These are phyloP conservation scores for Chelon labrosus DNA, from an alignment of 2,797 vertebrate species.

Conservation along the genomic window DNA sequence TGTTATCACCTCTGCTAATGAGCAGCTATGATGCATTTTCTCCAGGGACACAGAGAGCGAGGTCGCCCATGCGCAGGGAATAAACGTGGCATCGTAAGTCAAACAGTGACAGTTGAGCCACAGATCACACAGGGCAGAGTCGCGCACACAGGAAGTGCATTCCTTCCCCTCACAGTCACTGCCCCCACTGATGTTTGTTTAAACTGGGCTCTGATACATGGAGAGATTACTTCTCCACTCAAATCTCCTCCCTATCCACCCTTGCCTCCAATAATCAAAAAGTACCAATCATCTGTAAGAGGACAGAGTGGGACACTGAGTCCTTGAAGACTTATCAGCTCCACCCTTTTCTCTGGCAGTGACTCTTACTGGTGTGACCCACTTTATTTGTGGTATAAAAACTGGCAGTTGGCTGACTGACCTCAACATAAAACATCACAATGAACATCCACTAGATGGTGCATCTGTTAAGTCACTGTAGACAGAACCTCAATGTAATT, in stretches of 20 bases:
- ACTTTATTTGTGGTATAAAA: conserved; percentile 61
- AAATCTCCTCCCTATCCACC: conserved; percentile 75
- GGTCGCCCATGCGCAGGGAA: conserved; percentile 60
- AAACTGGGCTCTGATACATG: conserved; percentile 84
- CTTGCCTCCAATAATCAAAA: conserved; percentile 54
- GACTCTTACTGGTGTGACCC: conserved; percentile 61
- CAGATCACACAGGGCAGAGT: conserved; percentile 80
- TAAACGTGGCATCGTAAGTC: conserved; percentile 73
- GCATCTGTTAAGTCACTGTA: background rate
- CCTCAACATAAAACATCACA: conserved; percentile 14
- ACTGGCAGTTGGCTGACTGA: conserved; percentile 43
- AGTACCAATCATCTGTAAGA: conserved; percentile 51
- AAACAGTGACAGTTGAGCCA: conserved; percentile 74
- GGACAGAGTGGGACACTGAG: conserved; percentile 58
- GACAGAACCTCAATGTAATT: conserved; percentile 1
- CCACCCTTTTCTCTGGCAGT: conserved; percentile 35
- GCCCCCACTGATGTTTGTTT: conserved; percentile 86
- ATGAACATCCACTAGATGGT: conserved; percentile 5
- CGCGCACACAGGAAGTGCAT: conserved; percentile 89
- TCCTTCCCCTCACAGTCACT: conserved; percentile 89
- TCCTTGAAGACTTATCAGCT: conserved; percentile 65
- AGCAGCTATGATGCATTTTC: conserved; percentile 35
- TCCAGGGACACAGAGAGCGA: conserved; percentile 50
- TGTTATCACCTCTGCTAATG: conserved; percentile 61
- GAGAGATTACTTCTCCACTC: conserved; percentile 83